These are phyloP conservation scores for Drosophila lutescens DNA, from an alignment of 2,888 invertebrate genomes.

Conservation along the genomic window DNA sequence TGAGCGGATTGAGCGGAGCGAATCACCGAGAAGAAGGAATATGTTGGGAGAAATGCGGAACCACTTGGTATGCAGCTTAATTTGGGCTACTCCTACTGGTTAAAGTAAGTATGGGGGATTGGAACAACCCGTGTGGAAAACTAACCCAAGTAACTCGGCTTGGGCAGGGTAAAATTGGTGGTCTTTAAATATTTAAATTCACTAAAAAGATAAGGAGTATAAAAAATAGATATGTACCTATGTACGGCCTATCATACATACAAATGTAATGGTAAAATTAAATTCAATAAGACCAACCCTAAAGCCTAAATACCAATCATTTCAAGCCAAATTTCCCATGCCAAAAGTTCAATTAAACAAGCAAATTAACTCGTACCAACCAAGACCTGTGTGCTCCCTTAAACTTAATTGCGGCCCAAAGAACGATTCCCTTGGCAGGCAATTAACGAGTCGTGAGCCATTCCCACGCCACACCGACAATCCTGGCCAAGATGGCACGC, in stretches of 20 bases:
- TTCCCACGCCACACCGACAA: conserved; percentile 43
- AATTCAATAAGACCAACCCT: neutral
- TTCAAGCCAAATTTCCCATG: neutral
- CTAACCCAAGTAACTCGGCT: neutral
- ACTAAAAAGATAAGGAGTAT: too few species aligned
- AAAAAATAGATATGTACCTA: too few species aligned
- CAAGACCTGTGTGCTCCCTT: conserved; percentile 12
- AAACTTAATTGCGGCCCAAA: conserved; percentile 9
- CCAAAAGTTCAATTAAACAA: conserved; percentile 27
- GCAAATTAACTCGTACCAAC: conserved; percentile 11
- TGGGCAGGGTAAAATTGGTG: too few species aligned
- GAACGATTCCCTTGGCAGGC: conserved; percentile 35
- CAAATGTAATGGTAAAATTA: neutral
- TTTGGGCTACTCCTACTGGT: conserved; percentile 3
- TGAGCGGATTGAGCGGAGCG: conserved; percentile 3
- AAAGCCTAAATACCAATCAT: conserved; percentile 16
- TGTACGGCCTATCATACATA: too few species aligned
- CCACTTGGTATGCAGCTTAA: conserved; percentile 25
- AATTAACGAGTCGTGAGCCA: conserved; percentile 35
- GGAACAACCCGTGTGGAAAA: neutral
- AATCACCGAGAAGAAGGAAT: conserved; percentile 11
- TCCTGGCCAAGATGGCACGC: conserved; percentile 40
- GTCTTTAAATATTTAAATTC: neutral
- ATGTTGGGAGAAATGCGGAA: conserved; percentile 10
- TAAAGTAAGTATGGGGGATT: neutral